Base-by-base conservation (phyloP, 1,140 invertebrate species). In the Zaprionus taronus region DNA sequence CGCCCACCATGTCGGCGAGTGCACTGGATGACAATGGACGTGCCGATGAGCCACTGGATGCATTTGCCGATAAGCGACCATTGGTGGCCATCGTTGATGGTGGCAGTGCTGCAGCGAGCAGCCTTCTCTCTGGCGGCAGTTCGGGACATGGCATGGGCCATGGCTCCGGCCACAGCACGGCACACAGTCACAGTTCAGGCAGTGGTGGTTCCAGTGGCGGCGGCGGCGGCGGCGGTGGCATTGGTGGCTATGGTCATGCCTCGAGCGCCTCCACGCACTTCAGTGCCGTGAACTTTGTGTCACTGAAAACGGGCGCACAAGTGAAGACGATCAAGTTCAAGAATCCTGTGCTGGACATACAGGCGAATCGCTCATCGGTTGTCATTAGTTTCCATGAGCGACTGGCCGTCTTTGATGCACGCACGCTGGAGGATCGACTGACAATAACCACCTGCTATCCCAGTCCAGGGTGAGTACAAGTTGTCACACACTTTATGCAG, bases 271-370 rank as follows among this genome's bases (percentile, higher is more conserved):
- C 72, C 3, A 95, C 96, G 34, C 96, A 97, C 71, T 98, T 97
- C 89, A 97, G 97, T 93, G 95, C 96, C 31, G 95, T 99, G 11
- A 97, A 96, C 81, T 98, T 99, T 92, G 94, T 99, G 57, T 99
- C 98, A 0, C 94, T 99, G 6, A 95, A 96, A 83, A 97, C 96
- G 69, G 98, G 97, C 49, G 98, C 98, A 91, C 96, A 97, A 94
- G 96, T 97, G 2, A 97, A 98, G 92, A 97, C 95, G 84, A 97
- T 98, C 71, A 98, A 98, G 93, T 99, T 99, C 93, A 98, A 98
- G 92, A 97, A 96, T 93, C 96, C 96, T 7, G 96, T 99, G 26
- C 94, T 96, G 80, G 97, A 98, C 93, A 96, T 99, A 44, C 91
- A 97, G 72, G 96, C 97, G 36, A 98, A 98, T 93, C 95, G 95